These are phyloP conservation scores for Sepiola atlantica DNA, from an alignment of 2,888 invertebrate genomes.

Conservation along the genomic window DNA sequence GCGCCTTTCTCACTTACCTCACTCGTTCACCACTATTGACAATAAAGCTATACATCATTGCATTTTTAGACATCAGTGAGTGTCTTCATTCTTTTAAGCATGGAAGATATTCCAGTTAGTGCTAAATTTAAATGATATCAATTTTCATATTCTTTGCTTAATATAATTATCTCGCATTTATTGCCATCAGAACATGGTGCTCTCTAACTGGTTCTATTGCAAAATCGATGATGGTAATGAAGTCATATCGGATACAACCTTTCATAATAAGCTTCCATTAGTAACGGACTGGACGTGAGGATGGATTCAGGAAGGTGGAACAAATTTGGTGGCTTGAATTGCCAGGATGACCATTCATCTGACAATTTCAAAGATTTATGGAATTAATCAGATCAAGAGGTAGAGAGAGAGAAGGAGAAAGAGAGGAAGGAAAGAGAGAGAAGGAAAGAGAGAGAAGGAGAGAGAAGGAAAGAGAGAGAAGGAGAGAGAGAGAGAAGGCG, in stretches of 20 bases:
- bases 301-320: background rate
- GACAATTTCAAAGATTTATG: background rate
- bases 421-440: background rate
- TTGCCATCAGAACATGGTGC: no score
- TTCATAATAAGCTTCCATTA: background rate
- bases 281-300: background rate
- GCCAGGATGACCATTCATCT: background rate
- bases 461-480: background rate
- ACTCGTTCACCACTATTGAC: no score
- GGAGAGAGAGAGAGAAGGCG: no score
- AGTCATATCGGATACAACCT: background rate
- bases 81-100: no score
- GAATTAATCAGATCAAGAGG: background rate
- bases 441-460: background rate
- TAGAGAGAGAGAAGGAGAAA: background rate
- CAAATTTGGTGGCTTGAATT: background rate
- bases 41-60: no score
- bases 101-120: no score
- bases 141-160: no score
- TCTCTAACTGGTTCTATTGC: no score
- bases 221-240: background rate
- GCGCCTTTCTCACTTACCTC: no score
- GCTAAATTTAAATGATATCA: no score
- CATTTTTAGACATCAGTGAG: no score
- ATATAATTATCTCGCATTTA: no score